Percentiles rank a stretch among this genome's conserved stretches.
phyloP scores from a whole-genome alignment of 2,113 vertebrate genomes.

The Tautogolabrus adspersus region DNA sequence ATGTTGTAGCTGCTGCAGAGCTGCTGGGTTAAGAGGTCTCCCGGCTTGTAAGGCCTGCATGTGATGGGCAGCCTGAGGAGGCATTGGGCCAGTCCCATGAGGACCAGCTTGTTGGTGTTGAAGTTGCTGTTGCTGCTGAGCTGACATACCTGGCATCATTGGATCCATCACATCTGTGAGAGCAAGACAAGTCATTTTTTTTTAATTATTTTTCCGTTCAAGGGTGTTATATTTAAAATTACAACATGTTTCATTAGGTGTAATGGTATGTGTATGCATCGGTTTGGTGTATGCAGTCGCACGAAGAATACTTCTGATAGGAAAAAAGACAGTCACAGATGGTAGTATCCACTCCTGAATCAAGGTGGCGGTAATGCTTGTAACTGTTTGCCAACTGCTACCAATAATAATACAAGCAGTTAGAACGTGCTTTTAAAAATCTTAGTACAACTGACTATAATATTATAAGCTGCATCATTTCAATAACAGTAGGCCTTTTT shows the following conservation, averaged over 20 bases:
- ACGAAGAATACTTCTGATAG: no score
- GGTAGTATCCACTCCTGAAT: no score
- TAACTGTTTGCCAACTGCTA: no score
- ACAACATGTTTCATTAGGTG: background rate
- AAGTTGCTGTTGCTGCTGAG: slow-evolving; percentile 86
- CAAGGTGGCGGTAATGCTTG: no score
- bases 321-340: no score
- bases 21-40: slow-evolving; percentile 91
- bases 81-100: slow-evolving; percentile 89
- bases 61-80: slow-evolving; percentile 92
- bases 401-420: no score
- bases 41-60: slow-evolving; percentile 90
- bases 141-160: slow-evolving; percentile 90
- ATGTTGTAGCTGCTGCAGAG: slow-evolving; percentile 91
- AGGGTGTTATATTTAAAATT: background rate
- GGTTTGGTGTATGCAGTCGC: no score
- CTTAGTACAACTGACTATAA: no score
- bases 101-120: slow-evolving; percentile 88
- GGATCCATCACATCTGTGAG: slow-evolving; percentile 91
- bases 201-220: background rate
- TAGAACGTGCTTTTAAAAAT: no score
- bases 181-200: background rate
- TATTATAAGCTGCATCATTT: no score
- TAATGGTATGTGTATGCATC: no score
- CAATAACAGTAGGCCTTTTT: no score